A percentile compares a stretch with the other conserved stretches of the same genome.
These are phyloP conservation scores for Probosciger aterrimus DNA, from an alignment of 2,113 vertebrate genomes.

Conservation along the genomic window DNA sequence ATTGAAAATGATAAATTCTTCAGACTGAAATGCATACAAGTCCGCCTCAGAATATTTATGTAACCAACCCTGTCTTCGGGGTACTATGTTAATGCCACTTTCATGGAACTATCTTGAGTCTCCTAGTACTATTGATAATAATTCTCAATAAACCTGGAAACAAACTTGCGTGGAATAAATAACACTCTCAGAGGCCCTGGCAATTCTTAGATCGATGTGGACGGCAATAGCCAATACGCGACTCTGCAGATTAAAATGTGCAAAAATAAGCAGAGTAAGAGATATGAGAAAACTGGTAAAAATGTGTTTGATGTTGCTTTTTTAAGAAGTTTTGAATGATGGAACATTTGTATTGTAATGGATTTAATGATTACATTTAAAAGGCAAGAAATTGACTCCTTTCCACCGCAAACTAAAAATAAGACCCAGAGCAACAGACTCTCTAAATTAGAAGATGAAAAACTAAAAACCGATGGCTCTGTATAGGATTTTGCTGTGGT, in stretches of 20 bases:
- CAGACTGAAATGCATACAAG: background rate
- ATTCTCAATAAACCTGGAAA: background rate
- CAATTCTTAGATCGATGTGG: background rate
- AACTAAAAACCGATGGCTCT: background rate
- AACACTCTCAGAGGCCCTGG: background rate
- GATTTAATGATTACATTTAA: background rate
- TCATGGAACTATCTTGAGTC: background rate
- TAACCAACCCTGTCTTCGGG: background rate
- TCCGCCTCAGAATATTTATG: background rate
- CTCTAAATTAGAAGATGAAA: background rate
- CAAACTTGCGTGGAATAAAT: background rate
- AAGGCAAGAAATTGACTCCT: background rate
- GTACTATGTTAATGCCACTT: background rate
- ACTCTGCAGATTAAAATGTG: slow-evolving; percentile 4
- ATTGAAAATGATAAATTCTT: background rate
- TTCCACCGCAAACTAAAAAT: background rate
- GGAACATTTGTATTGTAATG: background rate
- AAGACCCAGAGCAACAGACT: background rate
- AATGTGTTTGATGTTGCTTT: background rate
- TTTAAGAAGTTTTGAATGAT: background rate
- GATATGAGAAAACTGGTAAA: background rate
- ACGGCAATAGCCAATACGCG: background rate
- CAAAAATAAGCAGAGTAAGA: background rate
- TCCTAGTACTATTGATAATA: background rate
- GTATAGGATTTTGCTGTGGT: background rate